Conservation (phyloP, 2,113 vertebrate genomes). For the Platysternon megacephalum region DNA sequence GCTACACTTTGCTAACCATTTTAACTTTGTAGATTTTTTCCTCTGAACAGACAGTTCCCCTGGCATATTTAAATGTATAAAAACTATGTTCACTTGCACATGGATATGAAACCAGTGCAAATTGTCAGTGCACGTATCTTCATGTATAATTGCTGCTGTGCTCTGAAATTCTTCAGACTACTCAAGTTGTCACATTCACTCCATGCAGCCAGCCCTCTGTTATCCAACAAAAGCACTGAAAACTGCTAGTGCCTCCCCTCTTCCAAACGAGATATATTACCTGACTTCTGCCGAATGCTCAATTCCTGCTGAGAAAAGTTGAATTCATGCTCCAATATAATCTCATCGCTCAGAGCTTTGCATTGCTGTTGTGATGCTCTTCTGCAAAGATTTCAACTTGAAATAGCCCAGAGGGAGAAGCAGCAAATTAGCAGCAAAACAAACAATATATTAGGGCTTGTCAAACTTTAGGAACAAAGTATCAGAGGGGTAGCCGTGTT, state of each 20-base stretch:
- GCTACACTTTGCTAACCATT: not conserved
- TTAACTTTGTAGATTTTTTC: not conserved
- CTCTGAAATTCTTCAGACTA: not conserved
- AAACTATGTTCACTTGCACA: not conserved
- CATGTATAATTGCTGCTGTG: not conserved
- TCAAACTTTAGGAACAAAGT: not conserved
- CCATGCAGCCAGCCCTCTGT: not conserved
- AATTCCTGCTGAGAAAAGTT: not conserved
- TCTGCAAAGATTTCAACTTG: not conserved
- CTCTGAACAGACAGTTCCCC: not conserved
- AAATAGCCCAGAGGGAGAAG: slow-evolving; percentile 4
- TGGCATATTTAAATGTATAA: not conserved
- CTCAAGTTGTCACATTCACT: not conserved
- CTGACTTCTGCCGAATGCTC: not conserved
- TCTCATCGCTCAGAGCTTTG: not conserved
- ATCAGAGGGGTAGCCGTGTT: too few species aligned
- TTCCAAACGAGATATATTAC: not conserved
- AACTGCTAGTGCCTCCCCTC: not conserved
- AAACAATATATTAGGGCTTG: not conserved
- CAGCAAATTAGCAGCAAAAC: not conserved
- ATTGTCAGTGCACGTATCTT: not conserved
- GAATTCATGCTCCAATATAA: not conserved
- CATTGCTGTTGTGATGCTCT: not conserved
- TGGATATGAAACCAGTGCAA: not conserved
- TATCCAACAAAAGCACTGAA: not conserved